Percentiles rank a stretch among this genome's conserved stretches.
Conservation (phyloP, 64 coral and sea anemone species). For the Montipora foliosa region DNA sequence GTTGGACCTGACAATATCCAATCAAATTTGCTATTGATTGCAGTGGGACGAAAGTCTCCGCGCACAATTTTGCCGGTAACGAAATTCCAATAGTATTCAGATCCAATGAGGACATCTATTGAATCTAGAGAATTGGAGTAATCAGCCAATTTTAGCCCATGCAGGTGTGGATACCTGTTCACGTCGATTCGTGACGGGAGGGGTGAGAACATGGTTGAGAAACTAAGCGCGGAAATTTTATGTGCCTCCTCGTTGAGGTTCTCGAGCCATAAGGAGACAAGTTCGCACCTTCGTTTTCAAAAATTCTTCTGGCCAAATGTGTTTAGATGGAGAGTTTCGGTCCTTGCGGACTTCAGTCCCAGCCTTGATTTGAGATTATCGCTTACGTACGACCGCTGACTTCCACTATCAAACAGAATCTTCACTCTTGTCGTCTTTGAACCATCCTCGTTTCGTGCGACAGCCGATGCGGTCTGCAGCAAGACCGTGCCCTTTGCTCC, state of each 20-base stretch:
- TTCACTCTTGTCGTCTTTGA: constrained; percentile 40
- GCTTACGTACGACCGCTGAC: constrained; percentile 20
- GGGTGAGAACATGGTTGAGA: background rate
- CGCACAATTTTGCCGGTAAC: background rate
- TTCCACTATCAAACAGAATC: constrained; percentile 29
- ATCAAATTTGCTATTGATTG: background rate
- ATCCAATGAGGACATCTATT: constrained; percentile 5
- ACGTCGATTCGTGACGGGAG: background rate
- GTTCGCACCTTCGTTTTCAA: background rate
- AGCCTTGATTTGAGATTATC: background rate
- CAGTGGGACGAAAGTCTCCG: background rate
- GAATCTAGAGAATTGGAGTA: too few relatives aligned
- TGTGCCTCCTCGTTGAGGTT: background rate
- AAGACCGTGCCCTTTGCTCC: too few relatives aligned
- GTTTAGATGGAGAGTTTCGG: constrained; percentile 24
- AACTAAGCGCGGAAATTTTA: too few relatives aligned
- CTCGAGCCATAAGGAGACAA: background rate
- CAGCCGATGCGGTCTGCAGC: too few relatives aligned
- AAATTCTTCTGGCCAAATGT: constrained; percentile 26
- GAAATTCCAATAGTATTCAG: background rate
- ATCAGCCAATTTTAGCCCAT: too few relatives aligned
- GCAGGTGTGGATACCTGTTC: background rate
- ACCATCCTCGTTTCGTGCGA: background rate
- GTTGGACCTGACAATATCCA: background rate
- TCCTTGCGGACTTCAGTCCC: constrained; percentile 35